Evolutionary conservation across 2,113 vertebrate species (phyloP).

Genomic region (Hippopotamus amphibius): DNA sequence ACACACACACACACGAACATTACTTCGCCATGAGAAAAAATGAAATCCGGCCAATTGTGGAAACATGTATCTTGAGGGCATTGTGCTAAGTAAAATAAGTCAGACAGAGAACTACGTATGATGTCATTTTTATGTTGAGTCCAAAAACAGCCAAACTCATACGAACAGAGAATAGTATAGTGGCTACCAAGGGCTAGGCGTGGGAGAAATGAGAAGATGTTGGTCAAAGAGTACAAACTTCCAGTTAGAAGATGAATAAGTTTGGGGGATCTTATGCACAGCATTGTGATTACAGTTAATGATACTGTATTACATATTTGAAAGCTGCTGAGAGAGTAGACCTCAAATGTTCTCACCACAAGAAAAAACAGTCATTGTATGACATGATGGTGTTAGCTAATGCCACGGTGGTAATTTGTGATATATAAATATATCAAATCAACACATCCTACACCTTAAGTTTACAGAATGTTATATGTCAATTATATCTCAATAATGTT

Average conservation of each 20-base stretch:
- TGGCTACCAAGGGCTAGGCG: background rate
- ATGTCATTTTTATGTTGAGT: background rate
- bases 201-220: background rate
- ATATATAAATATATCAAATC: background rate
- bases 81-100: background rate
- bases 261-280: background rate
- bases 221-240: background rate
- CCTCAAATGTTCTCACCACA: background rate
- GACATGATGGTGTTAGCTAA: background rate
- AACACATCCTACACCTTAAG: background rate
- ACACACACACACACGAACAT: background rate
- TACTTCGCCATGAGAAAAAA: background rate
- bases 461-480: background rate
- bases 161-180: background rate
- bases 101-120: background rate
- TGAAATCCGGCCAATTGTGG: background rate
- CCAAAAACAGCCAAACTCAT: background rate
- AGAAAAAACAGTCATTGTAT: background rate
- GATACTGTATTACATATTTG: background rate
- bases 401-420: background rate
- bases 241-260: background rate
- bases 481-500: background rate
- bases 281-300: background rate
- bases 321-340: background rate
- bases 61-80: background rate